These are phyloP conservation scores for Nestor notabilis DNA, from an alignment of 2,113 vertebrate genomes.

Conservation along the genomic window DNA sequence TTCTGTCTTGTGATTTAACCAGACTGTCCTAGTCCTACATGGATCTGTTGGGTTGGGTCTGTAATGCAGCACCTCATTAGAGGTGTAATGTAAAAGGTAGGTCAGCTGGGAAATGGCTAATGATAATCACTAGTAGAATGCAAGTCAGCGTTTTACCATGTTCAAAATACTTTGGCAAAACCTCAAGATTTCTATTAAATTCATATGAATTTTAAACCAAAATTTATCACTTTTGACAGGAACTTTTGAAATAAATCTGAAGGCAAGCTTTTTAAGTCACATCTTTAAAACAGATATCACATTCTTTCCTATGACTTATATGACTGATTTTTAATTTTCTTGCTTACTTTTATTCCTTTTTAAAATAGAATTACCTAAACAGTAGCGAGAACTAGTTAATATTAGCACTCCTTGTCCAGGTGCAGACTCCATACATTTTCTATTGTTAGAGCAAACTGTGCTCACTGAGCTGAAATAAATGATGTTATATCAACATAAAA, in stretches of 20 bases:
- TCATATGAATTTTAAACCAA: background rate
- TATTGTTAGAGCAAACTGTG: background rate
- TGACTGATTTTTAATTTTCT: background rate
- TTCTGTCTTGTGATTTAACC: background rate
- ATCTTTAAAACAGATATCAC: background rate
- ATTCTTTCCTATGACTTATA: background rate
- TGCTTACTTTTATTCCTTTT: background rate
- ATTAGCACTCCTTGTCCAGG: background rate
- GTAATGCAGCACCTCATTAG: background rate
- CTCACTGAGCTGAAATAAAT: background rate
- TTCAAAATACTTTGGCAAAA: background rate
- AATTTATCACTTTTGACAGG: background rate
- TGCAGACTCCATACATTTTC: background rate
- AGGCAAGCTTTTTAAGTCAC: background rate
- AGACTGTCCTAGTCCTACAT: background rate
- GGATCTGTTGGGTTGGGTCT: background rate
- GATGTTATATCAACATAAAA: background rate
- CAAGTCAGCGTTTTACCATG: background rate
- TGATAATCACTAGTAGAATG: background rate
- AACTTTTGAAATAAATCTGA: background rate
- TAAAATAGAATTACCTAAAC: background rate
- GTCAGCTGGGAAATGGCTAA: background rate
- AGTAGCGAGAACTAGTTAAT: background rate
- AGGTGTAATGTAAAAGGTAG: background rate
- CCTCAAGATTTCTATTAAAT: background rate